phyloP scores from a whole-genome alignment of 2,113 vertebrate genomes.

The Tachysurus fulvidraco region DNA sequence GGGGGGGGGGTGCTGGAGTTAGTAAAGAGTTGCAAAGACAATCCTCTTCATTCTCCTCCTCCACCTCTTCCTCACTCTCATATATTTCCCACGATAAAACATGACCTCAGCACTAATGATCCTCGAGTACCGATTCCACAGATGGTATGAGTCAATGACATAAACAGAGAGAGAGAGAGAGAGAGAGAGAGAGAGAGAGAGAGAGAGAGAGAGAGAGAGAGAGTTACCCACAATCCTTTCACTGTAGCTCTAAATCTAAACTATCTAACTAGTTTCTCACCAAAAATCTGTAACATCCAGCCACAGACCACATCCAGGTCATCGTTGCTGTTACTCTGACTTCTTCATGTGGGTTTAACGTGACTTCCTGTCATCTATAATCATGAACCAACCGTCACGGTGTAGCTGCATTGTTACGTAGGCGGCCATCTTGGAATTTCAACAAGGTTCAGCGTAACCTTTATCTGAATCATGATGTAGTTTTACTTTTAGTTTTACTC shows the following conservation, averaged over 20 bases:
- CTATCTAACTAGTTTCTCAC: background rate
- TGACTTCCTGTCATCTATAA: background rate
- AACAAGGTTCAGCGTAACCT: background rate
- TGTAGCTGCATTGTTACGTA: background rate
- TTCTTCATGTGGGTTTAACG: background rate
- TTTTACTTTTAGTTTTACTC: background rate
- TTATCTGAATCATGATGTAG: background rate
- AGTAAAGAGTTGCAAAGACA: background rate
- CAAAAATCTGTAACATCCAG: background rate
- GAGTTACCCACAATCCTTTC: background rate
- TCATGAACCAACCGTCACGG: too few relatives aligned
- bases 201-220: too few relatives aligned
- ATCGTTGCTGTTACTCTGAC: background rate
- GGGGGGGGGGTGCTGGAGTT: too few relatives aligned
- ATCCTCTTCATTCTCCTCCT: conserved; percentile 5
- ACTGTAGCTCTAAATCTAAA: background rate
- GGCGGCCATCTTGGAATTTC: conserved; percentile 1
- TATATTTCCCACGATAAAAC: conserved; percentile 20
- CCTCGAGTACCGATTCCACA: conserved; percentile 27
- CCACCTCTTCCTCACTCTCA: conserved; percentile 4
- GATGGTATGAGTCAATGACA: conserved; percentile 14
- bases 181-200: conserved; percentile 12
- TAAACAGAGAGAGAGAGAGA: conserved; percentile 14
- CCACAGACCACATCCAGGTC: background rate
- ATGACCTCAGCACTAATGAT: conserved; percentile 26